Conservation (phyloP, 2,113 vertebrate genomes). For the Condylura cristata region DNA sequence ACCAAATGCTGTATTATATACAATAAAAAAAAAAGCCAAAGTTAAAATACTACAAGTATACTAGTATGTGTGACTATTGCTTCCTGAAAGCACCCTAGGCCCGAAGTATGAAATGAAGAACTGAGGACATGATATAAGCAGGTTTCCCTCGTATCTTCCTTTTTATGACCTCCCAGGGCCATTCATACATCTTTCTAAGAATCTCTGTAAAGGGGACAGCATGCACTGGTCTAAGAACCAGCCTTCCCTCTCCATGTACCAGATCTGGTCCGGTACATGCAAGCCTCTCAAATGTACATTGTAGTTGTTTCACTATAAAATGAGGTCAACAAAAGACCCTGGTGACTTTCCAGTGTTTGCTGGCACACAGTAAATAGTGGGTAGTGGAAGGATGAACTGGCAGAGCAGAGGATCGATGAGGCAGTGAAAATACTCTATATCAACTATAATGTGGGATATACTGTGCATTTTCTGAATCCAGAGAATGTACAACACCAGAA, state of each 20-base stretch:
- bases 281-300: background rate
- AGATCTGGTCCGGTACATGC: background rate
- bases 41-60: background rate
- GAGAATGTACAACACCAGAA: background rate
- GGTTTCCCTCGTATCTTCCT: background rate
- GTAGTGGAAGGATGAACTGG: background rate
- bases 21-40: conserved; percentile 1
- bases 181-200: background rate
- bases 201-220: background rate
- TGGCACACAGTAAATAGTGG: background rate
- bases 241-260: background rate
- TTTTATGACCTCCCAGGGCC: background rate
- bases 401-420: background rate
- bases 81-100: background rate
- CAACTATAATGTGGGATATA: background rate
- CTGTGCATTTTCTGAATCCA: background rate
- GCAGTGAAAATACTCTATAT: background rate
- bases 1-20: conserved; percentile 24
- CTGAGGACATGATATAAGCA: background rate
- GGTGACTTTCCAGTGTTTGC: background rate
- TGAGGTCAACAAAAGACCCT: conserved; percentile 4
- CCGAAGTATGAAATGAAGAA: background rate
- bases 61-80: background rate
- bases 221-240: background rate
- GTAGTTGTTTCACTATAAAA: conserved; percentile 28